Conservation (phyloP, 1,140 invertebrate species). For the Drosophila watanabei region DNA sequence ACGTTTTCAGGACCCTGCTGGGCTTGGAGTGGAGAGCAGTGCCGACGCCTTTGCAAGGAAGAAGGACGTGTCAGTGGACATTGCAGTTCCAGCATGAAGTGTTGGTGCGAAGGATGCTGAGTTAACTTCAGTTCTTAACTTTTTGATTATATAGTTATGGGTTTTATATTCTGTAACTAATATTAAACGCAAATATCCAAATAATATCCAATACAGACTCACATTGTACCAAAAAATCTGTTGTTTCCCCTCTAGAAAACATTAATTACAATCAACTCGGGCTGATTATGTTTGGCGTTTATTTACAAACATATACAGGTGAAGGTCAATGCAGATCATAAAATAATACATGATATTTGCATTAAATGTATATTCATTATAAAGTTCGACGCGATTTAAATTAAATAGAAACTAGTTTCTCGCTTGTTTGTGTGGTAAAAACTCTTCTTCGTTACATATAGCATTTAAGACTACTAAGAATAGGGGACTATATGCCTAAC, state of each 20-base stretch:
- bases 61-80: slow-evolving; percentile 18
- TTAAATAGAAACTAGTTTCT: slow-evolving; percentile 58
- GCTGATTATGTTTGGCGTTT: slow-evolving; percentile 69
- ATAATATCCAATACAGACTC: not conserved
- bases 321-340: slow-evolving; percentile 52
- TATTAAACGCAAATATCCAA: not conserved
- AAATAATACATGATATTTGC: slow-evolving; percentile 56
- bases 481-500: slow-evolving; percentile 59
- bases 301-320: slow-evolving; percentile 66
- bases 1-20: slow-evolving; percentile 1
- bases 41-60: slow-evolving; percentile 10
- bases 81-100: slow-evolving; percentile 13
- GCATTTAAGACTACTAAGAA: slow-evolving; percentile 68
- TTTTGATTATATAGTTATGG: not conserved
- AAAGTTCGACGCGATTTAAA: slow-evolving; percentile 54
- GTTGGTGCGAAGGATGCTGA: slow-evolving; percentile 24
- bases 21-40: slow-evolving; percentile 12
- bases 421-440: slow-evolving; percentile 57
- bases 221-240: too few species aligned
- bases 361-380: slow-evolving; percentile 51
- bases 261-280: not conserved
- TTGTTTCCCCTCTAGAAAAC: not conserved
- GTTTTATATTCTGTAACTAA: not conserved
- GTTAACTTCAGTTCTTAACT: not conserved
- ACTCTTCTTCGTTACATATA: slow-evolving; percentile 55